Percentiles rank a stretch among this genome's conserved stretches.
Evolutionary conservation across 1,140 invertebrate genomes (phyloP).

Genomic region (Drosophila pandora): DNA sequence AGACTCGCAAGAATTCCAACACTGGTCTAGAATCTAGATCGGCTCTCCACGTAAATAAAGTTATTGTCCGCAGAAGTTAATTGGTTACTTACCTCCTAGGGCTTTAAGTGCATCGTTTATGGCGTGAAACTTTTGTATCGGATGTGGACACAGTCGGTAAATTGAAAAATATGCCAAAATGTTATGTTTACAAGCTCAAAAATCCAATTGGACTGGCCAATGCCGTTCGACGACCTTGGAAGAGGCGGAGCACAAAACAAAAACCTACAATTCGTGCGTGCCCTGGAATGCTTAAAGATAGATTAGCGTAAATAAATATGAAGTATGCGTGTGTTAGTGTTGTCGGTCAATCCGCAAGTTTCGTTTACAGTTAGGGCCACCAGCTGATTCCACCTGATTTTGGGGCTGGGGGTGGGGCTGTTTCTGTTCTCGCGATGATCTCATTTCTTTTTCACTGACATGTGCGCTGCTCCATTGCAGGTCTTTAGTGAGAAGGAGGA

Average conservation of each 20-base stretch:
- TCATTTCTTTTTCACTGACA: constrained; percentile 32
- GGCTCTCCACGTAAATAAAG: constrained; percentile 45
- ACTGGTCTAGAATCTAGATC: constrained; percentile 16
- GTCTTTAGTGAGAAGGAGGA: constrained; percentile 10
- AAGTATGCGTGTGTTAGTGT: constrained; percentile 3
- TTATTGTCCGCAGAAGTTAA: constrained; percentile 13
- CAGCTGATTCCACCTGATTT: constrained; percentile 57
- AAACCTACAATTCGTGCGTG: constrained; percentile 9
- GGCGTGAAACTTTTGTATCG: constrained; percentile 13
- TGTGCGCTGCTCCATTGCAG: constrained; percentile 17
- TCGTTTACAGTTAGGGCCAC: constrained; percentile 38
- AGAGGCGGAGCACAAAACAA: constrained; percentile 47
- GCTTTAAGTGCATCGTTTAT: constrained; percentile 9
- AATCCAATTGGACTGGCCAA: constrained; percentile 13
- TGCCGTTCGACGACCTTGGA: constrained; percentile 40
- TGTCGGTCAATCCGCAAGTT: constrained; percentile 4
- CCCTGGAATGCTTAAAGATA: constrained; percentile 33
- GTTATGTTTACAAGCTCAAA: not conserved
- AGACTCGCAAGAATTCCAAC: constrained; percentile 1
- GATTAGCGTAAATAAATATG: constrained; percentile 19
- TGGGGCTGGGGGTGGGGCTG: constrained; percentile 27
- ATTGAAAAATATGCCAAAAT: constrained; percentile 1
- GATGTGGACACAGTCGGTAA: constrained; percentile 28
- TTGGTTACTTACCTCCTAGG: constrained; percentile 11
- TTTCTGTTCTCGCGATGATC: constrained; percentile 50